Evolutionary conservation across 2,797 vertebrate genomes (phyloP).

Genomic region (Micrastur ruficollis): DNA sequence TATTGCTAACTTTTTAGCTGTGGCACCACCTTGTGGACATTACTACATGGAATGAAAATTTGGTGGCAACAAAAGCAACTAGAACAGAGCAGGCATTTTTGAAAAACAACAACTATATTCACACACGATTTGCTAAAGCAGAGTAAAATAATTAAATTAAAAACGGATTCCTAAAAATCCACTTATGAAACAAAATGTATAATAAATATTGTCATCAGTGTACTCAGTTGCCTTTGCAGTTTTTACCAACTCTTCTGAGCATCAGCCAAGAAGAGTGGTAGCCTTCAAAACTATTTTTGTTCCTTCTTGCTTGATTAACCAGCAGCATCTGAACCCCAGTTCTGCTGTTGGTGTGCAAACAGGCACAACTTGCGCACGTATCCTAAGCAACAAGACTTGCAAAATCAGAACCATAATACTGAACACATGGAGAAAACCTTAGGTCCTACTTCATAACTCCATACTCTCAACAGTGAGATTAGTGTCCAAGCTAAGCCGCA

Average conservation of each 20-base stretch:
- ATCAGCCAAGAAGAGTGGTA: background rate
- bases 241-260: background rate
- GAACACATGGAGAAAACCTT: background rate
- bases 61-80: background rate
- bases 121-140: background rate
- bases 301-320: background rate
- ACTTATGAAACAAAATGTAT: background rate
- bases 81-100: background rate
- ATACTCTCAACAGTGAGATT: background rate
- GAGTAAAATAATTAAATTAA: background rate
- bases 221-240: background rate
- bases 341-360: background rate
- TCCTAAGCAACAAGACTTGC: background rate
- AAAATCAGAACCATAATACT: background rate
- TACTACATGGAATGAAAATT: background rate
- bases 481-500: background rate
- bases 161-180: background rate
- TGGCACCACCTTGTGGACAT: slow-evolving; percentile 80
- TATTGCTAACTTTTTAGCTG: slow-evolving; percentile 66
- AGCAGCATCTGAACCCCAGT: background rate
- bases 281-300: background rate
- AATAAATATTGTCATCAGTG: background rate
- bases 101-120: background rate
- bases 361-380: background rate
- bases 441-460: background rate